Conservation (phyloP, 2,797 vertebrate genomes). For the Sciaenops ocellatus region DNA sequence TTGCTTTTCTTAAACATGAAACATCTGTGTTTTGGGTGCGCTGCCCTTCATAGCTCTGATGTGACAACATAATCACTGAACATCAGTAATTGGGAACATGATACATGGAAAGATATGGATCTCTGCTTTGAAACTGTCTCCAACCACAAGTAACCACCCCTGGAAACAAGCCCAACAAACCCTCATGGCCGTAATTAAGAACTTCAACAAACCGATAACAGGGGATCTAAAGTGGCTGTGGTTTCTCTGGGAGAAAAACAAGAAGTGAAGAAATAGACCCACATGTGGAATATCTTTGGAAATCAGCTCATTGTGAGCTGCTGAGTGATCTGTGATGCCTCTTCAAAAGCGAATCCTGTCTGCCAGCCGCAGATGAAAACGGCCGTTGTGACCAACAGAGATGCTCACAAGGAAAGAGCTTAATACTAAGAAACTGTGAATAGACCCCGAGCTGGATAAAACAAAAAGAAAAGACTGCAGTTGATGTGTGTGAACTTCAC, state of each 20-base stretch:
- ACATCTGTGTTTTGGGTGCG: background rate
- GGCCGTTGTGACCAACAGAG: background rate
- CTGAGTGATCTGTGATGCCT: constrained; percentile 1
- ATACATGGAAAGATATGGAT: constrained; percentile 37
- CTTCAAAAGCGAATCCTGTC: background rate
- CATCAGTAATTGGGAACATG: constrained; percentile 6
- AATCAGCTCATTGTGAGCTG: background rate
- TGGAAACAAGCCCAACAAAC: constrained; percentile 41
- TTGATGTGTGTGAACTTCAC: background rate
- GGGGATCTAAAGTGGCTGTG: constrained; percentile 19
- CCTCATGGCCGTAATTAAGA: constrained; percentile 26
- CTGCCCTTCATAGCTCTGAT: background rate
- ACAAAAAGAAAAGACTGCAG: background rate
- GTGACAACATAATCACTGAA: constrained; percentile 26
- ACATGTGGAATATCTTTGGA: background rate
- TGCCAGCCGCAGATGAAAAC: constrained; percentile 5
- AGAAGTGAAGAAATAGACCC: background rate
- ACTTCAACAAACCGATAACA: constrained; percentile 26
- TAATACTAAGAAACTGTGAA: background rate
- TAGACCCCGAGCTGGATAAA: background rate
- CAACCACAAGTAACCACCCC: constrained; percentile 21
- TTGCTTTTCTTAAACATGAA: background rate
- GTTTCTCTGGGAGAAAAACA: constrained; percentile 6
- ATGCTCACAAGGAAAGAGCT: background rate
- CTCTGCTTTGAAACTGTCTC: constrained; percentile 27